phyloP scores from a whole-genome alignment of 2,888 invertebrate species.

The Drosophila subquinaria region DNA sequence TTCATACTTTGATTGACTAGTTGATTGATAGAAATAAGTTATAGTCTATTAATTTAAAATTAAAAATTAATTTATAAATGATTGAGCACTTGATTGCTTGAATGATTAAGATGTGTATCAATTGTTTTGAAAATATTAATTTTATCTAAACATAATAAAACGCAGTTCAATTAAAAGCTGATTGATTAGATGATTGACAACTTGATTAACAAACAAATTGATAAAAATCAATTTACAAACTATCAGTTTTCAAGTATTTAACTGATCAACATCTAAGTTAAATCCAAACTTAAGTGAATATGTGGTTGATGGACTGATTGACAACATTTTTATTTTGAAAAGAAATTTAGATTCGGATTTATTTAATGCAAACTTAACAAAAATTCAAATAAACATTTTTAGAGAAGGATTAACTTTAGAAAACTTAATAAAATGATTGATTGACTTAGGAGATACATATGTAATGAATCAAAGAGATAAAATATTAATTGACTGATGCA shows the following conservation, averaged over 20 bases:
- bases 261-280: background rate
- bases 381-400: background rate
- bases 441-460: background rate
- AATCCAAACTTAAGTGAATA: background rate
- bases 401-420: background rate
- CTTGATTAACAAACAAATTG: conserved; percentile 1
- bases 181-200: background rate
- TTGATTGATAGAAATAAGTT: conserved; percentile 1
- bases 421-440: background rate
- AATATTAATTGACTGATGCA: background rate
- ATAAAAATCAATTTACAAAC: too few relatives aligned
- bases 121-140: too few relatives aligned
- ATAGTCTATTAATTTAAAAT: background rate
- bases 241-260: background rate
- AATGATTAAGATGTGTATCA: background rate
- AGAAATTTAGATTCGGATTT: too few relatives aligned
- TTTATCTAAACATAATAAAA: background rate
- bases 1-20: background rate
- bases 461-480: background rate
- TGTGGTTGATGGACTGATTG: background rate
- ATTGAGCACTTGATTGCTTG: background rate
- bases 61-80: background rate
- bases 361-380: background rate
- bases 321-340: background rate
- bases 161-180: background rate